phyloP scores from a whole-genome alignment of 2,888 invertebrate genomes.

The Alviniconcha strummeri region DNA sequence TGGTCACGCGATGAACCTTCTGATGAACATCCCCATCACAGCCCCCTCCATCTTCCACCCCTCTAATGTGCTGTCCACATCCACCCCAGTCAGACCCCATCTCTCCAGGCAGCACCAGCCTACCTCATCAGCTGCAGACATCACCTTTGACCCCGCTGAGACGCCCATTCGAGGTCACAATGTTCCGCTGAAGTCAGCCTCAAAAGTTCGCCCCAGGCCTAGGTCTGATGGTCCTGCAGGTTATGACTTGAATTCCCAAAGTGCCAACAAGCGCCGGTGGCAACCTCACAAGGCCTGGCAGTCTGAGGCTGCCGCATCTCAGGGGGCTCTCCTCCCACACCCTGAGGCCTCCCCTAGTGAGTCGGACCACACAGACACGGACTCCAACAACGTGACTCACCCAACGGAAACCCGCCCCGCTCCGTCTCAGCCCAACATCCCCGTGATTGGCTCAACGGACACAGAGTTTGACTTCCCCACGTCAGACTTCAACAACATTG shows the following conservation, averaged over 20 bases:
- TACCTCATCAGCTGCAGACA: constrained; percentile 46
- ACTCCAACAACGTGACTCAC: constrained; percentile 59
- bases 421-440: constrained; percentile 44
- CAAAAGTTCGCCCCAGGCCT: background rate
- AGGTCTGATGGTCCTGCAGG: background rate
- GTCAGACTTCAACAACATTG: constrained; percentile 63
- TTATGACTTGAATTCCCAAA: no score
- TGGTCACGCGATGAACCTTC: constrained; percentile 55
- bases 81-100: constrained; percentile 60
- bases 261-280: background rate
- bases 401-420: constrained; percentile 38
- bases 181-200: constrained; percentile 49
- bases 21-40: constrained; percentile 65
- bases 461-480: constrained; percentile 66
- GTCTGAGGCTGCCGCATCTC: constrained; percentile 37
- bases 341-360: constrained; percentile 48
- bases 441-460: constrained; percentile 58
- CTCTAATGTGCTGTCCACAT: constrained; percentile 62
- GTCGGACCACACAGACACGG: constrained; percentile 63
- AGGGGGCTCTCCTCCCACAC: constrained; percentile 38
- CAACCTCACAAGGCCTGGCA: background rate
- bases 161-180: constrained; percentile 64
- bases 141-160: constrained; percentile 58
- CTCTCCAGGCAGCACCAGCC: constrained; percentile 34
- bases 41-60: constrained; percentile 65